Base-by-base conservation (phyloP, 1,140 invertebrate species). In the Gryllus bimaculatus region DNA sequence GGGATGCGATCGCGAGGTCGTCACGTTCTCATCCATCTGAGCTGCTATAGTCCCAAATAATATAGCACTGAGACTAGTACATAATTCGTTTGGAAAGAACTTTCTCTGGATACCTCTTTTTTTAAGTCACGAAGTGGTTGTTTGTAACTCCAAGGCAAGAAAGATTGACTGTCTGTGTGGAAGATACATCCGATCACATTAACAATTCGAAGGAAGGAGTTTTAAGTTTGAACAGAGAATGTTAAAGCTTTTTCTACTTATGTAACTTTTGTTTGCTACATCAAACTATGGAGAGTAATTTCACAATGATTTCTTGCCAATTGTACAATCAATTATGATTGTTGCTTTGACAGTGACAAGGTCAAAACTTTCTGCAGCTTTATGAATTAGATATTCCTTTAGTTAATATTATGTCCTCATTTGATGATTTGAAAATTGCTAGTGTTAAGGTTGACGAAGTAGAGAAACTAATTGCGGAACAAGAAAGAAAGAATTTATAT, bases 1-100 rank as follows among this genome's bases (percentile, higher is more conserved):
- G 75, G 47, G 8, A 15, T 76, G 26, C n/a, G 75, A 76, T 76
- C 47, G 75, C 26, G 75, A 76, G 47, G 75, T n/a, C n/a, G 15
- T 39, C 75, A 8, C 26, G 21, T 8, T 15, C 47, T 8, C 75
- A 76, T 47, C 75, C 75, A 8, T 47, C 75, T 6, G n/a, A n/a
- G 47, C 75, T 76, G 7, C 75, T 6, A 76, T 8, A n/a, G n/a
- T n/a, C n/a, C n/a, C n/a, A n/a, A n/a, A n/a, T n/a, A n/a, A n/a
- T n/a, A n/a, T n/a, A n/a, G n/a, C n/a, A n/a, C n/a, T n/a, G n/a
- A n/a, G n/a, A n/a, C n/a, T n/a, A n/a, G n/a, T n/a, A n/a, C n/a
- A n/a, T n/a, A n/a, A n/a, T n/a, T n/a, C n/a, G n/a, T n/a, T n/a
- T n/a, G n/a, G n/a, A n/a, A n/a, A n/a, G n/a, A n/a, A n/a, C n/a